These are phyloP conservation scores for Octodonta nipae DNA, from an alignment of 2,888 invertebrate genomes.

Conservation along the genomic window DNA sequence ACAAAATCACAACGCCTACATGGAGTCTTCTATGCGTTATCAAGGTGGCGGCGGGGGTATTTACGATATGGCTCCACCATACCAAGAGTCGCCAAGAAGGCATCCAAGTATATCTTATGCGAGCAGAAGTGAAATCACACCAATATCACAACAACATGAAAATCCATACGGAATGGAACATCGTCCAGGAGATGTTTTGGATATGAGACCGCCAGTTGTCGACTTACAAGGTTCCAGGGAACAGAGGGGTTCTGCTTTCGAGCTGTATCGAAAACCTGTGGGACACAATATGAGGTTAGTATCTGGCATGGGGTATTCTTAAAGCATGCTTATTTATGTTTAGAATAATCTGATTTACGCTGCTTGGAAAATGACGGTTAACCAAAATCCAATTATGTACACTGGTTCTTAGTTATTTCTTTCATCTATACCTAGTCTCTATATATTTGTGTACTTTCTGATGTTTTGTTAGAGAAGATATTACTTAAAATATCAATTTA, in stretches of 20 bases:
- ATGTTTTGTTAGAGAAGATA: no score
- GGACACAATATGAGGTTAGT: conserved; percentile 69
- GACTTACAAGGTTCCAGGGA: conserved; percentile 76
- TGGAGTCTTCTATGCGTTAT: conserved; percentile 26
- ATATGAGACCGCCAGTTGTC: conserved; percentile 32
- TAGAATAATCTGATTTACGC: neutral
- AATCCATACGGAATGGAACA: conserved; percentile 24
- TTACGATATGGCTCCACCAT: conserved; percentile 32
- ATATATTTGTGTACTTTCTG: no score
- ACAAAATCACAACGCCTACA: conserved; percentile 28
- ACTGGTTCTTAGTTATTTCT: conserved; percentile 24
- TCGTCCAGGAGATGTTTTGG: conserved; percentile 18
- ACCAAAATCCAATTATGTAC: conserved; percentile 3
- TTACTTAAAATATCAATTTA: no score
- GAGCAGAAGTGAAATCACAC: conserved; percentile 33
- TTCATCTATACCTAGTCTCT: conserved; percentile 8
- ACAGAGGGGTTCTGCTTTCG: conserved; percentile 88
- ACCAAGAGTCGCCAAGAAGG: conserved; percentile 16
- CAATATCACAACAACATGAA: conserved; percentile 24
- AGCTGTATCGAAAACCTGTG: conserved; percentile 81
- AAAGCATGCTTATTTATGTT: conserved; percentile 3
- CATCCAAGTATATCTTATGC: conserved; percentile 35
- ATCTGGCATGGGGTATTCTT: conserved; percentile 5
- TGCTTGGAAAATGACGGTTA: no score
- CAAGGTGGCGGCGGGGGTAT: conserved; percentile 29